A percentile compares a stretch with the other conserved stretches of the same genome.
Conservation (phyloP, 2,888 invertebrate genomes). For the Heliconius cydno region DNA sequence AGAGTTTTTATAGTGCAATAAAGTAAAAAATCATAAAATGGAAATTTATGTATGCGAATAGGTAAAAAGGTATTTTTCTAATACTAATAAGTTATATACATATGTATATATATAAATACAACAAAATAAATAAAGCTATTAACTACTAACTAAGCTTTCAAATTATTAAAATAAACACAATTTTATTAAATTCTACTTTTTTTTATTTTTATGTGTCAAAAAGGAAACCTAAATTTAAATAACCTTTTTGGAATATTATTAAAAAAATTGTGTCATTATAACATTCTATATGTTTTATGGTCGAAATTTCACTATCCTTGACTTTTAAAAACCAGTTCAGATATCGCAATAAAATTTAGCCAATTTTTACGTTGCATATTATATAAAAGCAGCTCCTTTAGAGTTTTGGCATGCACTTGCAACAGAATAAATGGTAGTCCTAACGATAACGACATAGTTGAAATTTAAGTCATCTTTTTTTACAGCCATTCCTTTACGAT, state of each 20-base stretch:
- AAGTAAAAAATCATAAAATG: not conserved
- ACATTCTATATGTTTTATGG: not conserved
- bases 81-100: not conserved
- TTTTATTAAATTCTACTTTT: no score
- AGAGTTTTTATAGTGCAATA: no score
- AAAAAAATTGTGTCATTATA: not conserved
- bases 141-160: no score
- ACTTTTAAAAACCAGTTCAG: constrained; percentile 8
- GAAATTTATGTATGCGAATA: not conserved
- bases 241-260: no score
- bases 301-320: constrained; percentile 12
- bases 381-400: not conserved
- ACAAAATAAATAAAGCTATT: no score
- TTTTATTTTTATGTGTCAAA: no score
- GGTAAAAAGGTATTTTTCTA: not conserved
- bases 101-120: no score
- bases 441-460: not conserved
- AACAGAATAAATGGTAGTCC: not conserved
- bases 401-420: not conserved
- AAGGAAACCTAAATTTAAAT: no score
- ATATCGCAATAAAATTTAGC: not conserved
- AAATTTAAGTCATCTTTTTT: not conserved
- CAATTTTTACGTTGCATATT: not conserved
- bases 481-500: no score
- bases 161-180: no score